A percentile compares a stretch with the other conserved stretches of the same genome.
These are phyloP conservation scores for Trachythela sp. DNA, from an alignment of 64 coral and sea anemone species.

Conservation along the genomic window DNA sequence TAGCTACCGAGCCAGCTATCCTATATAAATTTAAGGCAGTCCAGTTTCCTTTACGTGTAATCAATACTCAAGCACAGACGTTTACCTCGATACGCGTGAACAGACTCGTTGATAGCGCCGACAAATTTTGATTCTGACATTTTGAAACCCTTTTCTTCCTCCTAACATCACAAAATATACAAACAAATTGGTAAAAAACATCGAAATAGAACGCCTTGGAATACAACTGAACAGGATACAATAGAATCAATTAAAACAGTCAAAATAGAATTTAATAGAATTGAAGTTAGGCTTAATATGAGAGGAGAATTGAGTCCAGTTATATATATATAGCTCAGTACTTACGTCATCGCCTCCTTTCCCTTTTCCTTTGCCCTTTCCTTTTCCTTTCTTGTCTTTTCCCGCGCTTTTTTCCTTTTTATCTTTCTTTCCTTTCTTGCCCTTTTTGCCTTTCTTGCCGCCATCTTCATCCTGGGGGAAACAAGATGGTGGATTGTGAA, in stretches of 20 bases:
- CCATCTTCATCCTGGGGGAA: conserved; percentile 72
- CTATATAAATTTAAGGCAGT: too few species aligned
- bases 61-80: too few species aligned
- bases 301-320: background rate
- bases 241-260: background rate
- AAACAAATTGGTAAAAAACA: too few species aligned
- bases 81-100: conserved; percentile 89
- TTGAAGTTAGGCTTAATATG: too few species aligned
- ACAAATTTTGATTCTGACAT: conserved; percentile 90
- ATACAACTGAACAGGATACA: too few species aligned
- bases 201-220: too few species aligned
- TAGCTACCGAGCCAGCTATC: background rate
- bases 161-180: conserved; percentile 27
- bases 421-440: conserved; percentile 75
- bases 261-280: background rate
- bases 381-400: conserved; percentile 67
- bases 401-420: conserved; percentile 89
- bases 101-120: conserved; percentile 83
- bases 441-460: conserved; percentile 82
- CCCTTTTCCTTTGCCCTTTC: conserved; percentile 63
- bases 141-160: conserved; percentile 92
- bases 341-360: conserved; percentile 82
- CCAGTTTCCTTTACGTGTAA: too few species aligned
- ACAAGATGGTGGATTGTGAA: background rate
- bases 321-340: background rate